Conservation (phyloP, 2,888 invertebrate genomes). For the Griposia aprilina region DNA sequence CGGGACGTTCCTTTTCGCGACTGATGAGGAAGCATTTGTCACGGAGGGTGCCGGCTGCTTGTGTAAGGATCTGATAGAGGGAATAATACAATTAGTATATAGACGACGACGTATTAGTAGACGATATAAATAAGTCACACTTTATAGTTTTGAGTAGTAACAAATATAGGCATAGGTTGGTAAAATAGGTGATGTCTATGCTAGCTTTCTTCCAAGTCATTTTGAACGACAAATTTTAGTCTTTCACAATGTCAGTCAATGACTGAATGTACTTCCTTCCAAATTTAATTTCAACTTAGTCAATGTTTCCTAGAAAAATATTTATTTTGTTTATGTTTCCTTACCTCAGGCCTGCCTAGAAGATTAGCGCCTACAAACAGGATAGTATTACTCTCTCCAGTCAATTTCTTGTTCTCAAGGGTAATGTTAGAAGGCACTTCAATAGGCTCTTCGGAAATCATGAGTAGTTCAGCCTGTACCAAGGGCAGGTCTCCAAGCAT, state of each 20-base stretch:
- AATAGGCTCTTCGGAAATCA: slow-evolving; percentile 89
- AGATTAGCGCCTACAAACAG: slow-evolving; percentile 89
- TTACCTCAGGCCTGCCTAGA: slow-evolving; percentile 87
- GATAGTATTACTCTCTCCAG: slow-evolving; percentile 88
- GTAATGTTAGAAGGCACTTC: slow-evolving; percentile 88
- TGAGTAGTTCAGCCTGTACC: slow-evolving; percentile 92
- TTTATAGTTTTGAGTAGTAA: too few relatives aligned
- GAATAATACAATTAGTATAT: not conserved
- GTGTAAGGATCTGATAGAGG: slow-evolving; percentile 80
- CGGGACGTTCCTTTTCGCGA: slow-evolving; percentile 89
- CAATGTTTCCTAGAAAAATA: not conserved
- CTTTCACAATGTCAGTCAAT: too few relatives aligned
- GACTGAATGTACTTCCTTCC: not conserved
- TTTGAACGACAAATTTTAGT: too few relatives aligned
- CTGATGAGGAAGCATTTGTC: slow-evolving; percentile 92
- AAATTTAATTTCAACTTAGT: not conserved
- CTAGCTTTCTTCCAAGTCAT: too few relatives aligned
- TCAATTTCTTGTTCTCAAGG: slow-evolving; percentile 91
- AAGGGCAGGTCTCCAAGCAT: slow-evolving; percentile 93
- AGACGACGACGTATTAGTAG: too few relatives aligned
- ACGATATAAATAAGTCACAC: too few relatives aligned
- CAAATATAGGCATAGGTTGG: too few relatives aligned
- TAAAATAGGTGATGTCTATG: too few relatives aligned
- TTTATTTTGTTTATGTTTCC: slow-evolving; percentile 30
- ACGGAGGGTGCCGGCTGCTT: slow-evolving; percentile 86